Percentiles rank a stretch among this genome's conserved stretches.
phyloP scores from a whole-genome alignment of 1,140 invertebrate genomes.

The Heliconius hewitsoni region DNA sequence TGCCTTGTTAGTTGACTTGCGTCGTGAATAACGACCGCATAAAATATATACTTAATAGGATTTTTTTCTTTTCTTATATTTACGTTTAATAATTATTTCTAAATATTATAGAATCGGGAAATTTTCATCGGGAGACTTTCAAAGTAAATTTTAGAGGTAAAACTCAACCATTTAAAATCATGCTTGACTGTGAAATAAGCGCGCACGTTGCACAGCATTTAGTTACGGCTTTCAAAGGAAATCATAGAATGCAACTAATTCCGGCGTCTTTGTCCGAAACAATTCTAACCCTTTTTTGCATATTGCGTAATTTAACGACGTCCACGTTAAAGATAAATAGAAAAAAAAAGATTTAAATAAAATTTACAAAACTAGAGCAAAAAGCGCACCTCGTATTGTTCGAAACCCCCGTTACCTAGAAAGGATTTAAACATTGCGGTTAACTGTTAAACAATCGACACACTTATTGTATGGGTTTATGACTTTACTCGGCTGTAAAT shows the following conservation, averaged over 20 bases:
- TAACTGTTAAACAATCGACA: constrained; percentile 78
- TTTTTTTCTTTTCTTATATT: neutral
- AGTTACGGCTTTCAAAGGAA: constrained; percentile 38
- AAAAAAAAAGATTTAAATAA: constrained; percentile 46
- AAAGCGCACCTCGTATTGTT: constrained; percentile 54
- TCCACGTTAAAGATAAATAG: constrained; percentile 39
- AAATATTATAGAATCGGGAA: neutral
- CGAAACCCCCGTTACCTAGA: constrained; percentile 67
- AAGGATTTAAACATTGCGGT: constrained; percentile 78
- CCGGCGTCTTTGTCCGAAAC: constrained; percentile 41
- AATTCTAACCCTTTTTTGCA: constrained; percentile 74
- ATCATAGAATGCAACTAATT: constrained; percentile 20
- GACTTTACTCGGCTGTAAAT: constrained; percentile 64
- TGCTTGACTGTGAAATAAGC: constrained; percentile 9
- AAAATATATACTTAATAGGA: constrained; percentile 8
- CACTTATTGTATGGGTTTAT: constrained; percentile 78
- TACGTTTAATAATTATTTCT: neutral
- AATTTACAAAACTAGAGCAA: constrained; percentile 67
- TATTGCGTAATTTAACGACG: constrained; percentile 72
- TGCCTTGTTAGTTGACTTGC: constrained; percentile 26
- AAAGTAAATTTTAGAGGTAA: neutral
- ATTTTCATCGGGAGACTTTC: no score
- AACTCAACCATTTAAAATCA: constrained; percentile 19
- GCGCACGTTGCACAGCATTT: constrained; percentile 21
- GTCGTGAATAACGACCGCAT: constrained; percentile 14